These are phyloP conservation scores for Tridacna gigas DNA, from an alignment of 2,888 invertebrate species.

Conservation along the genomic window DNA sequence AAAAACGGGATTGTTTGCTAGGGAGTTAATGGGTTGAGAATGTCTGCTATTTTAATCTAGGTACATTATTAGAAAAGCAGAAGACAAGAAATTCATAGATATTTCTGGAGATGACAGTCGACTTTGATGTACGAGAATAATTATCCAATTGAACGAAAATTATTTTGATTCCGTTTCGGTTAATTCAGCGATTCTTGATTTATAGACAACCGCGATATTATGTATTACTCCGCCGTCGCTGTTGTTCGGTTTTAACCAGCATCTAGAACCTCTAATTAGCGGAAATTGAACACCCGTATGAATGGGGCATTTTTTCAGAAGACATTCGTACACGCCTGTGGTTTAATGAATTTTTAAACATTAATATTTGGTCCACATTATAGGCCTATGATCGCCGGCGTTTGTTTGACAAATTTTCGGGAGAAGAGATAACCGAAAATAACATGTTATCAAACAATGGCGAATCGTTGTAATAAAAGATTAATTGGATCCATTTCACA, in stretches of 20 bases:
- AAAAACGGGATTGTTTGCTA: too few relatives aligned
- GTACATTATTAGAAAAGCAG: constrained; percentile 53
- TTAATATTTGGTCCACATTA: constrained; percentile 46
- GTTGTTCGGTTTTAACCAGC: constrained; percentile 49
- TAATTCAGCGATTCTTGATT: constrained; percentile 51
- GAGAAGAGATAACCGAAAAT: constrained; percentile 50
- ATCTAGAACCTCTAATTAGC: constrained; percentile 49
- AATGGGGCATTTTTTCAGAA: constrained; percentile 27
- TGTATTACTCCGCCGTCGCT: constrained; percentile 40
- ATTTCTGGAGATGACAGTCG: constrained; percentile 52
- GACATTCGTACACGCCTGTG: constrained; percentile 46
- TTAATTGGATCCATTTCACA: constrained; percentile 58
- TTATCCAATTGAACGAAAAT: constrained; percentile 60
- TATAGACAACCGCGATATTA: constrained; percentile 36
- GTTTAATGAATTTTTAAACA: constrained; percentile 65
- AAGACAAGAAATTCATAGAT: constrained; percentile 32
- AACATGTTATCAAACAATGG: constrained; percentile 58
- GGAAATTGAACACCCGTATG: constrained; percentile 54
- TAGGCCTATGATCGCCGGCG: constrained; percentile 28
- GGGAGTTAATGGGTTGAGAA: neutral
- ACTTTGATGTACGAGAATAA: constrained; percentile 58
- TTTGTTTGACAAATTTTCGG: constrained; percentile 39
- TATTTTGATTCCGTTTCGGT: constrained; percentile 51
- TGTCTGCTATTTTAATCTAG: constrained; percentile 18
- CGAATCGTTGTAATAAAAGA: constrained; percentile 47